Conservation (phyloP, 2,888 invertebrate genomes). For the Erebia epiphron region DNA sequence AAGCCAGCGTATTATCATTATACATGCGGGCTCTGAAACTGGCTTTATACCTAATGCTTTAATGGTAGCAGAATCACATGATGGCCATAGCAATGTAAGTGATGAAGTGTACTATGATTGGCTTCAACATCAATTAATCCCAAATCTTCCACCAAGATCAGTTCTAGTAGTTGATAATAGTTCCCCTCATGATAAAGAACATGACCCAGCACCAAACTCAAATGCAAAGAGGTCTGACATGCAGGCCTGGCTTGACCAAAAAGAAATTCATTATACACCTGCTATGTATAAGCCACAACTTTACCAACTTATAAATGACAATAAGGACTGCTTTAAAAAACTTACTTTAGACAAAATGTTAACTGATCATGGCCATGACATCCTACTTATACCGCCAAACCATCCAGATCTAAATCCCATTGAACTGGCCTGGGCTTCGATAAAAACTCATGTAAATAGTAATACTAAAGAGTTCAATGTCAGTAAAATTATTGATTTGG, state of each 20-base stretch:
- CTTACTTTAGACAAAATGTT: background rate
- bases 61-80: background rate
- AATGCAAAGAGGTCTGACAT: background rate
- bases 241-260: constrained; percentile 2
- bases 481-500: background rate
- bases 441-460: background rate
- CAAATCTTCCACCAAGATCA: background rate
- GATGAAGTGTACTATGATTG: constrained; percentile 1
- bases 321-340: background rate
- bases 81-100: background rate
- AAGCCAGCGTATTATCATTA: background rate
- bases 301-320: background rate
- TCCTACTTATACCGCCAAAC: background rate
- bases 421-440: background rate
- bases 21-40: background rate
- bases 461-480: background rate
- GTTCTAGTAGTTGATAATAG: background rate
- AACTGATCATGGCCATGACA: background rate
- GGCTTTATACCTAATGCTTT: constrained; percentile 3
- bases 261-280: background rate
- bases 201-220: constrained; percentile 1
- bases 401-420: background rate
- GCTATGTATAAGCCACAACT: background rate
- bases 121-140: background rate
- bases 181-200: constrained; percentile 4